Evolutionary conservation across 2,113 vertebrate genomes (phyloP), one percentile per base, ranked within the genome.

Genomic region (Triplophysa tibetana): DNA sequence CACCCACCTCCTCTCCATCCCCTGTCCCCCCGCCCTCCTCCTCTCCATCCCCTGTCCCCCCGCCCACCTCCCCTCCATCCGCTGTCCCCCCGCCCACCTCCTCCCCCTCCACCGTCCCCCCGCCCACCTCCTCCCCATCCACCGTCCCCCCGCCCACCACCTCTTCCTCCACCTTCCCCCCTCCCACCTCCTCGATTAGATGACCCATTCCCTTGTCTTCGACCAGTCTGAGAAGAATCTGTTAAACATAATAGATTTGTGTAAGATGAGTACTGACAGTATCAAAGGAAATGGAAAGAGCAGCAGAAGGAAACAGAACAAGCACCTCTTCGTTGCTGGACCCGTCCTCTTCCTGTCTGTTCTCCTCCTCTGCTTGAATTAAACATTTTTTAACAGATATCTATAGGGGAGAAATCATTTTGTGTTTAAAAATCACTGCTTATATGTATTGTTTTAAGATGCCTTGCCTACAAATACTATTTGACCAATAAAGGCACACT

Each of bases 251-350:
- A 14, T 19, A 52, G 17, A 70, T 5, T 50, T 21, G 10, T 26
- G 21, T 52, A 56, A 29, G 2, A 74, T 43, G 62, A 14, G 1
- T 43, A 58, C 17, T 50, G 21, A 63, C 50, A 54, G 14, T 10
- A 12, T 64, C 1, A 45, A 24, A 26, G 50, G 1, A 0, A 70
- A 56, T 24, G 63, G 26, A 33, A 69, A 17, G 7, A 24, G 43
- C 4, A 8, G 8, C 45, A 29, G n/a, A 70, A 38, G 45, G 19
- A 45, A 38, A 48, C 9, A 48, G 16, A 33, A 24, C 24, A 7
- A 70, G 29, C 77, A 85, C 84, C 86, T 85, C 82, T 80, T 64
- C 79, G 73, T n/a, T 64, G 63, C 9, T 52, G 76, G n/a, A 21
- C 77, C 60, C 77, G 29, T 41, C 77, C 45, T 69, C 76, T 78